Evolutionary conservation across 53 echinoderm and acorn worm genomes (phyloP), one percentile per base, ranked within the genome.

Genomic region (Echinometra lucunter): DNA sequence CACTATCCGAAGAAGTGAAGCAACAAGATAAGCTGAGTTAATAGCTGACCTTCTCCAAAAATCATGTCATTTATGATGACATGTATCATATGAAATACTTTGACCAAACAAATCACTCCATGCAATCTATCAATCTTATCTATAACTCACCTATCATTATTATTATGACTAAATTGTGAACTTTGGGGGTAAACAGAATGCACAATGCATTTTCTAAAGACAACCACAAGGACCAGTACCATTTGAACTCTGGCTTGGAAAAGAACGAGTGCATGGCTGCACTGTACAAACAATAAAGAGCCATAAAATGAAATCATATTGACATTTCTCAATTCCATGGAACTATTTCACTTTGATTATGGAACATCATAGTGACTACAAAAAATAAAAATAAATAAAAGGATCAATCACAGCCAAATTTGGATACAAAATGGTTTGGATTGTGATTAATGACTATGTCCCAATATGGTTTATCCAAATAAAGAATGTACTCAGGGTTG

Each of bases 271-370:
- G 37, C n/a, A n/a, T n/a, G 75, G 38, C 75, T 40, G 40, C 23
- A 72, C 70, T 60, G 67, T 6, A 28, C 32, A 37, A 75, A 75
- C 37, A 38, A 38, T 38, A 40, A 19, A 16, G 34, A 40, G 2
- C 75, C 40, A 75, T 38, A 75, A 40, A 75, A 75, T 40, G 40
- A 40, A 19, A 37, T 40, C 37, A 75, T 75, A 75, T 75, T 75
- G 38, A 34, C 75, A 75, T 40, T 63, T 75, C 75, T 75, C 38
- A 38, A 75, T 40, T 75, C 75, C 19, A 75, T 38, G 75, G 75
- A 38, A 40, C 38, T 40, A 75, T 40, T 40, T 38, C 19, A 75
- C 35, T 67, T 28, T 30, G 67, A 10, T 67, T 75, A 21, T 18
- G 38, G 38, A 17, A 19, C 75, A 75, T 34, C 34, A n/a, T 53